phyloP scores from a whole-genome alignment of 2,888 invertebrate species.

The Zonitis immaculata region DNA sequence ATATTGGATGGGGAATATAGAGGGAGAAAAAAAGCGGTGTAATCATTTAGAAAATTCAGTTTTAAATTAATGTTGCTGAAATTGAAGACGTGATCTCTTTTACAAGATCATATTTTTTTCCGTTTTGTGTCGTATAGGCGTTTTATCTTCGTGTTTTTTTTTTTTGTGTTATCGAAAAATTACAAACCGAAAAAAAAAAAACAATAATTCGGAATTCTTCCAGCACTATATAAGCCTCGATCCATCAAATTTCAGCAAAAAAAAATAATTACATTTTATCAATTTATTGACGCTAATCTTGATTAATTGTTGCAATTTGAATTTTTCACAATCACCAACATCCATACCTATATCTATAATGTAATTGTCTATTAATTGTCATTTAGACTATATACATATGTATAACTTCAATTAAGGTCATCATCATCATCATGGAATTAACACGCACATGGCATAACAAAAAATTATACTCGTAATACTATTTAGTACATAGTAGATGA shows the following conservation, averaged over 20 bases:
- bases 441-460: neutral
- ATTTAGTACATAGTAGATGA: neutral
- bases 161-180: no score
- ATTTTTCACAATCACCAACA: neutral
- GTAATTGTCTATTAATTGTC: constrained; percentile 13
- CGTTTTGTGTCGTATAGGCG: no score
- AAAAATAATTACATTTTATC: no score
- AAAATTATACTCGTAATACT: no score
- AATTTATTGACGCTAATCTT: neutral
- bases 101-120: neutral
- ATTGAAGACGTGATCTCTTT: neutral
- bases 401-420: constrained; percentile 17
- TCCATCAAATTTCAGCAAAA: no score
- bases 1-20: no score
- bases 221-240: no score
- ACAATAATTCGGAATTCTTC: no score
- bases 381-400: constrained; percentile 4
- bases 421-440: constrained; percentile 2
- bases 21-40: no score
- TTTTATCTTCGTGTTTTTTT: no score
- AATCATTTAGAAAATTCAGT: neutral
- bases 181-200: no score
- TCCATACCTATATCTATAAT: no score
- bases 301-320: constrained; percentile 5
- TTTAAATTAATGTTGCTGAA: neutral